Conservation (phyloP, 2,113 vertebrate genomes). For the Sisor rabdophorus region DNA sequence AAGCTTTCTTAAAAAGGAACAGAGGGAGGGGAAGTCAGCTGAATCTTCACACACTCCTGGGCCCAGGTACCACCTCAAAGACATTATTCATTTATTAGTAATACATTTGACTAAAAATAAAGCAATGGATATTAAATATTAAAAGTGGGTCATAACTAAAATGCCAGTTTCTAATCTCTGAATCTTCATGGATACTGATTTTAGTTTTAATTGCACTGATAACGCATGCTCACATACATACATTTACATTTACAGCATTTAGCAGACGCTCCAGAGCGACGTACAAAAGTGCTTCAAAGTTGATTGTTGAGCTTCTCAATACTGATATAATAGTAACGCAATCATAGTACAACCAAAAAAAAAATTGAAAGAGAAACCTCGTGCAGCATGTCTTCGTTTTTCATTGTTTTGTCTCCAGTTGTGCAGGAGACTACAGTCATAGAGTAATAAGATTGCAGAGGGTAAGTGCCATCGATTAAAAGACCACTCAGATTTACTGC, state of each 20-base stretch:
- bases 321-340: too few relatives aligned
- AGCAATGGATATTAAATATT: too few relatives aligned
- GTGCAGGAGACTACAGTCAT: not conserved
- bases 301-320: too few relatives aligned
- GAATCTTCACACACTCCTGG: conserved; percentile 42
- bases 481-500: conserved; percentile 37
- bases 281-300: too few relatives aligned
- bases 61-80: conserved; percentile 59
- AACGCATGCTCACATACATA: not conserved
- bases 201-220: not conserved
- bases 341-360: too few relatives aligned
- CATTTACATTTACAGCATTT: too few relatives aligned
- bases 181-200: not conserved
- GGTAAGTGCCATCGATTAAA: conserved; percentile 51
- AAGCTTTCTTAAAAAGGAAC: conserved; percentile 78
- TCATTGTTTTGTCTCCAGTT: not conserved
- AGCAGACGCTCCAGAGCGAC: too few relatives aligned
- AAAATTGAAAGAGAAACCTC: not conserved
- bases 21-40: conserved; percentile 38
- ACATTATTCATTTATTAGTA: not conserved
- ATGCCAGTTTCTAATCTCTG: conserved; percentile 1
- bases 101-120: too few relatives aligned
- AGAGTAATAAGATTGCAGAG: conserved; percentile 28
- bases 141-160: too few relatives aligned
- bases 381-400: not conserved